Conservation (phyloP, 2,113 vertebrate species). For the Echinops telfairi region DNA sequence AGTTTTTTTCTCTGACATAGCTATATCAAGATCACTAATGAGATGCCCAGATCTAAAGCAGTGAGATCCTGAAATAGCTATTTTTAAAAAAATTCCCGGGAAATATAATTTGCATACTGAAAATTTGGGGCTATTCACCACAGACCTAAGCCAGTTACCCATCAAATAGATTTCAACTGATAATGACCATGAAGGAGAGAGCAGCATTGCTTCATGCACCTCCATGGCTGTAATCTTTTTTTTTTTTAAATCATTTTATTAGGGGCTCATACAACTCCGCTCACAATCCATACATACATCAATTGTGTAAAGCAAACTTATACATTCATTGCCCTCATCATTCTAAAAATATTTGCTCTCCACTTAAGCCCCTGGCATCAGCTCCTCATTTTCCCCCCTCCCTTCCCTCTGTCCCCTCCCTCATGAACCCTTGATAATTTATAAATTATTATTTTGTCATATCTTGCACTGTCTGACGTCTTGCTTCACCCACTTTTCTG, state of each 20-base stretch:
- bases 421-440: too few relatives aligned
- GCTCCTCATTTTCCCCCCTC: too few relatives aligned
- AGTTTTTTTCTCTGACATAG: neutral
- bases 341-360: too few relatives aligned
- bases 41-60: neutral
- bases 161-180: neutral
- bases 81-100: neutral
- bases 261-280: too few relatives aligned
- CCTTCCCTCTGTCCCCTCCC: too few relatives aligned
- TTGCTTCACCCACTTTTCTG: too few relatives aligned
- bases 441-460: too few relatives aligned
- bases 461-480: too few relatives aligned
- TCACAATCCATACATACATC: too few relatives aligned
- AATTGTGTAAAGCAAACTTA: too few relatives aligned
- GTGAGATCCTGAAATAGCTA: neutral
- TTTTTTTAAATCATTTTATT: neutral
- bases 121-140: neutral
- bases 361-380: too few relatives aligned
- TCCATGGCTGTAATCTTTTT: neutral
- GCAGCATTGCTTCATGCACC: neutral
- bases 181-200: neutral
- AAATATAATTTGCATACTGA: neutral
- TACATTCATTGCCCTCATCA: too few relatives aligned
- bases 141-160: neutral
- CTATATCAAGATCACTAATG: neutral